A percentile compares a stretch with the other conserved stretches of the same genome.
Evolutionary conservation across 2,113 vertebrate species (phyloP).

Genomic region (Ageneiosus marmoratus): DNA sequence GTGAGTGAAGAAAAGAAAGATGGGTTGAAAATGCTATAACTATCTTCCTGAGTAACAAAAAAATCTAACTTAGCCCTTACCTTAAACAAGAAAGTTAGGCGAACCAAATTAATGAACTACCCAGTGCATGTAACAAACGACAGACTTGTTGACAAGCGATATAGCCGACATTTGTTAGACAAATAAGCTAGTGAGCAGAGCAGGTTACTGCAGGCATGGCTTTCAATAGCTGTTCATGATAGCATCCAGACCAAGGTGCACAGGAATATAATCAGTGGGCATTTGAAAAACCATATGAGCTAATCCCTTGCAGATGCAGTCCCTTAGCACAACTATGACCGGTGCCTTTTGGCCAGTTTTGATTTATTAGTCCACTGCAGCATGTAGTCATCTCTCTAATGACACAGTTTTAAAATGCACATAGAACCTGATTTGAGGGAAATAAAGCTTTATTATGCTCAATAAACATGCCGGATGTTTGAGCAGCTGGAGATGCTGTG

Average conservation of each 20-base stretch:
- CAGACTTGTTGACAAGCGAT: not conserved
- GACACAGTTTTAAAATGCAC: constrained; percentile 42
- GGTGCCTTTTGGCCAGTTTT: constrained; percentile 21
- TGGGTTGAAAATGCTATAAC: constrained; percentile 14
- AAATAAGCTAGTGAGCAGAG: constrained; percentile 25
- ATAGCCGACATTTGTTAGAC: constrained; percentile 30
- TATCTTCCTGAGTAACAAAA: not conserved
- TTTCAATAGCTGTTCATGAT: constrained; percentile 16
- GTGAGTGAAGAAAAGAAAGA: not conserved
- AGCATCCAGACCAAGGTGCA: not conserved
- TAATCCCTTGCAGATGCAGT: constrained; percentile 34
- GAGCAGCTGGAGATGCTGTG: constrained; percentile 26
- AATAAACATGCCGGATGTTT: constrained; percentile 39
- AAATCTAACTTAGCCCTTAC: not conserved
- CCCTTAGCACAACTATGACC: constrained; percentile 13
- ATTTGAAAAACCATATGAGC: constrained; percentile 36
- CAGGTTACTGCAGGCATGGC: constrained; percentile 1
- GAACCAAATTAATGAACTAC: constrained; percentile 1
- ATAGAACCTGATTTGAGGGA: constrained; percentile 43
- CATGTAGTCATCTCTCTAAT: constrained; percentile 46
- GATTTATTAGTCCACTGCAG: constrained; percentile 41
- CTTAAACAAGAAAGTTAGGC: not conserved
- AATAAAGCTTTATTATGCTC: constrained; percentile 43
- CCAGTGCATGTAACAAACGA: not conserved
- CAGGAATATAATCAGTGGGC: constrained; percentile 45